Conservation (phyloP, 2,113 vertebrate species). For the Philantomba maxwellii region DNA sequence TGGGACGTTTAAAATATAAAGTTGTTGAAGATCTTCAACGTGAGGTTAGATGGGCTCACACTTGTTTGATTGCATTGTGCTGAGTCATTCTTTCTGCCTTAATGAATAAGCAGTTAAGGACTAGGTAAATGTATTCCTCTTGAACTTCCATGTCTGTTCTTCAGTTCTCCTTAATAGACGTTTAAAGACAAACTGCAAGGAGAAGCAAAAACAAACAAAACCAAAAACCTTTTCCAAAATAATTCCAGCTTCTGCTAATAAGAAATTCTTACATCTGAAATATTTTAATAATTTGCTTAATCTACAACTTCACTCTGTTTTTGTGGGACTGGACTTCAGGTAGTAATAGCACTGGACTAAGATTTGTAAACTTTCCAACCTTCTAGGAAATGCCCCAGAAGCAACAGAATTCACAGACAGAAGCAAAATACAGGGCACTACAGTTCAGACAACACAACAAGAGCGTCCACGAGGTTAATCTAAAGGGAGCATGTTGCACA, state of each 20-base stretch:
- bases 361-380: constrained; percentile 68
- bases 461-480: constrained; percentile 98
- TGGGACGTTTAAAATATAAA: constrained; percentile 9
- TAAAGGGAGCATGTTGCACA: constrained; percentile 89
- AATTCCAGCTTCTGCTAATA: background rate
- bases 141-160: background rate
- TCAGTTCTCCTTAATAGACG: background rate
- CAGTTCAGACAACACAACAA: constrained; percentile 99
- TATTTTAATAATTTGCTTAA: background rate
- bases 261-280: background rate
- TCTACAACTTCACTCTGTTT: background rate
- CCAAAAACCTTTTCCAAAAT: background rate
- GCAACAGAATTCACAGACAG: constrained; percentile 98
- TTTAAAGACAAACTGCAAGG: background rate
- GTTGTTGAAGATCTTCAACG: constrained; percentile 25
- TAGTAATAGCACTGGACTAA: constrained; percentile 44
- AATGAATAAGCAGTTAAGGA: background rate
- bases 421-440: constrained; percentile 99
- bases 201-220: background rate
- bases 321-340: constrained; percentile 16
- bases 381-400: constrained; percentile 97
- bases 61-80: background rate
- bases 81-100: background rate
- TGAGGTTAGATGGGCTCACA: background rate
- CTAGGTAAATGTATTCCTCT: background rate